These are phyloP conservation scores for Cataglyphis altisquamis DNA, from an alignment of 2,888 invertebrate species.

Conservation along the genomic window DNA sequence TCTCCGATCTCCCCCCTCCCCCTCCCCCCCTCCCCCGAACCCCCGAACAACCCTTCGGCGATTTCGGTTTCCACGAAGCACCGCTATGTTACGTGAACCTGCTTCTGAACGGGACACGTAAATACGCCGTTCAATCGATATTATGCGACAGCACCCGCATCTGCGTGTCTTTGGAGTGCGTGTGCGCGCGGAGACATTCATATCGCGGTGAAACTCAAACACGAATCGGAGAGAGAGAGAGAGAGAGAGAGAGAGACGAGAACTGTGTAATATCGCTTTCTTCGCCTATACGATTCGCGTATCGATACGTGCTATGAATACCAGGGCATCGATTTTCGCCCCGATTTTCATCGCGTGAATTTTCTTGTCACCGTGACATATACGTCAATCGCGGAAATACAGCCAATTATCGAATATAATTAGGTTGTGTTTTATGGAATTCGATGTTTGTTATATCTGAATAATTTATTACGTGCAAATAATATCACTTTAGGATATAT, in stretches of 20 bases:
- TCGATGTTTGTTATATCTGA: neutral
- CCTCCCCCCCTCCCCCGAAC: too few relatives aligned
- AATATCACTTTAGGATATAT: neutral
- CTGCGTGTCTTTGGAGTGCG: slow-evolving; percentile 15
- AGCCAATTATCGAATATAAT: neutral
- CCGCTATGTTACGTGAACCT: slow-evolving; percentile 60
- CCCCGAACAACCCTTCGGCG: slow-evolving; percentile 14
- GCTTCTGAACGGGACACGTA: slow-evolving; percentile 47
- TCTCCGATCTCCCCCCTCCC: neutral
- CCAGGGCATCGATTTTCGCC: slow-evolving; percentile 60
- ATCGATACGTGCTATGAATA: slow-evolving; percentile 53
- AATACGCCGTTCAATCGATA: slow-evolving; percentile 72
- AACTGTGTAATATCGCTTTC: slow-evolving; percentile 66
- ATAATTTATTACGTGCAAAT: slow-evolving; percentile 6
- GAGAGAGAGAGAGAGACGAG: neutral
- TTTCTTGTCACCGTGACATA: neutral
- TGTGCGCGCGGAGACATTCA: slow-evolving; percentile 71
- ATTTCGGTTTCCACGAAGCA: slow-evolving; percentile 61
- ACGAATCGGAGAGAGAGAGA: slow-evolving; percentile 57
- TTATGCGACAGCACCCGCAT: slow-evolving; percentile 79
- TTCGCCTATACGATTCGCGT: slow-evolving; percentile 43
- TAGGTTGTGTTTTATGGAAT: neutral
- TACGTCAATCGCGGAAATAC: neutral
- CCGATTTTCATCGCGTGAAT: slow-evolving; percentile 1
- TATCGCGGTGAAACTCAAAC: slow-evolving; percentile 79